These are phyloP conservation scores for Aquatica leii DNA, from an alignment of 2,888 invertebrate species.

Conservation along the genomic window DNA sequence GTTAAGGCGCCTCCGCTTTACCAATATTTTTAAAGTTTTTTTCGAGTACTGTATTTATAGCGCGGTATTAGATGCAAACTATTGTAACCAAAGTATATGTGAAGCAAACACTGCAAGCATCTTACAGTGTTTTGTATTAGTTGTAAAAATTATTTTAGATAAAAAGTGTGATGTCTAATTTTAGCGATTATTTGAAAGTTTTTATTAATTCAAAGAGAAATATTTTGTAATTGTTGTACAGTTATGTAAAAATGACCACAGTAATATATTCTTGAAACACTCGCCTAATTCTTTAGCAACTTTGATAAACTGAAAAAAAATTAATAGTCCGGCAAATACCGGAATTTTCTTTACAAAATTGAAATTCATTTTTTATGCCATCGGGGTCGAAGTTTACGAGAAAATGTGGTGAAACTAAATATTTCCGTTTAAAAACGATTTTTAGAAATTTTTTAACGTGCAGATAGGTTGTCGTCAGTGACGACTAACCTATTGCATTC, in stretches of 20 bases:
- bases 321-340: no score
- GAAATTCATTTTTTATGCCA: no score
- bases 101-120: conserved; percentile 35
- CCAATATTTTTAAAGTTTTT: conserved; percentile 20
- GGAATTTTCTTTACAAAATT: no score
- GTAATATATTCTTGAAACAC: conserved; percentile 42
- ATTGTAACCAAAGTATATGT: conserved; percentile 49
- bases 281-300: no score
- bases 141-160: conserved; percentile 31
- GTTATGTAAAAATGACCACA: conserved; percentile 46
- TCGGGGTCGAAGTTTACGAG: no score
- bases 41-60: conserved; percentile 43
- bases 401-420: no score
- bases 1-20: conserved; percentile 6
- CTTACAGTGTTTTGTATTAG: conserved; percentile 27
- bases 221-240: conserved; percentile 49
- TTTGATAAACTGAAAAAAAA: no score
- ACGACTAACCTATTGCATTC: no score
- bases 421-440: no score
- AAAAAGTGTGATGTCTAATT: conserved; percentile 41
- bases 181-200: conserved; percentile 43
- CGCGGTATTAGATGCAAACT: conserved; percentile 45
- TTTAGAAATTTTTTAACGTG: no score
- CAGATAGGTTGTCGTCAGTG: no score
- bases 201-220: conserved; percentile 43